These are phyloP conservation scores for Drosophila nigritarsus DNA, from an alignment of 2,888 invertebrate genomes.

Conservation along the genomic window DNA sequence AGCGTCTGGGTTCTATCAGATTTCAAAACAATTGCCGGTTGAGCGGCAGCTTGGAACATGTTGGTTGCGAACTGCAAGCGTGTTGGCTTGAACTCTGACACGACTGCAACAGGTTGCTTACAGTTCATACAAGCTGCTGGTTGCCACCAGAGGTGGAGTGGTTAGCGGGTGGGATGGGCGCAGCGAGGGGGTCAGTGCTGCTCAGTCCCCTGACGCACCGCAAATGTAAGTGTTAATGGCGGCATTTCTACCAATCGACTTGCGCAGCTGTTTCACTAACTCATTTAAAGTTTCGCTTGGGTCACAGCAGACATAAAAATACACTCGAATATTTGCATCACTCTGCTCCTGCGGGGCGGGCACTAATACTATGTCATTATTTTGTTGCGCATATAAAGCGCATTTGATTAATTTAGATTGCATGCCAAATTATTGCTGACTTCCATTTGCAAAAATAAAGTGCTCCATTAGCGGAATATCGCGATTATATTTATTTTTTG, in stretches of 20 bases:
- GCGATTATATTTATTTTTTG: neutral
- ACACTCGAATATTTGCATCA: neutral
- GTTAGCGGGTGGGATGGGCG: neutral
- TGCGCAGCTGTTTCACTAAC: conserved; percentile 38
- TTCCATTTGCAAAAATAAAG: neutral
- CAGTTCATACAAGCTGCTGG: neutral
- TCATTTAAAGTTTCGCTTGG: conserved; percentile 11
- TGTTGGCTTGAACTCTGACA: conserved; percentile 48
- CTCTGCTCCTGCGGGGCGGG: neutral
- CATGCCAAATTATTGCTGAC: neutral
- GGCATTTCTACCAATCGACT: conserved; percentile 12
- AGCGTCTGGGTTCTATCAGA: neutral
- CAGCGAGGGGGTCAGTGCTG: neutral
- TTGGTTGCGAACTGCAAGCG: conserved; percentile 16
- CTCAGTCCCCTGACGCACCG: conserved; percentile 6
- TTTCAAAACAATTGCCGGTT: conserved; percentile 23
- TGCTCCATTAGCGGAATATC: neutral
- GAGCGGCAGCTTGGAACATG: conserved; percentile 28
- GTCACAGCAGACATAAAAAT: neutral
- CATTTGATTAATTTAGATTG: neutral
- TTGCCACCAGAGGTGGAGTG: too few species aligned
- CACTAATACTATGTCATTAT: neutral
- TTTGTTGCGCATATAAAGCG: neutral
- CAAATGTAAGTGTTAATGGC: conserved; percentile 15
- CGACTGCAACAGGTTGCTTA: conserved; percentile 52